Percentiles rank a stretch among this genome's conserved stretches.
phyloP scores from a whole-genome alignment of 2,888 invertebrate species.

The Mythimna impura region DNA sequence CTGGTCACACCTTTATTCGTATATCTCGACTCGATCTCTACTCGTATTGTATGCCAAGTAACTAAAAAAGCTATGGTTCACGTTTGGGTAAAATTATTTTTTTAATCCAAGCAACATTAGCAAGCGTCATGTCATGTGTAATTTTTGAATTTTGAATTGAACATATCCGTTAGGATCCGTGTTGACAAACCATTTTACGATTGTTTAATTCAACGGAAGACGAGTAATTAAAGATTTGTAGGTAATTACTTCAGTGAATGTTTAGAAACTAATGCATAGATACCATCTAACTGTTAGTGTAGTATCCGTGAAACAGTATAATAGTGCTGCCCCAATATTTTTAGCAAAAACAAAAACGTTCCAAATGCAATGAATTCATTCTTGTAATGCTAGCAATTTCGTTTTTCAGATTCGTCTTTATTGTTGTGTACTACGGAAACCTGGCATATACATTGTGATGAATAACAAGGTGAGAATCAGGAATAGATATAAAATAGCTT shows the following conservation, averaged over 20 bases:
- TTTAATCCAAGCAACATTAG: conserved; percentile 23
- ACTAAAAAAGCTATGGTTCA: conserved; percentile 10
- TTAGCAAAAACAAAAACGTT: conserved; percentile 2
- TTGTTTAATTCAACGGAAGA: conserved; percentile 34
- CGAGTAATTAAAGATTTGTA: conserved; percentile 14
- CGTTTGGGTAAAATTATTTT: not conserved
- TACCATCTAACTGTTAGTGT: not conserved
- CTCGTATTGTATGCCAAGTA: not conserved
- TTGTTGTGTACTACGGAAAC: conserved; percentile 10
- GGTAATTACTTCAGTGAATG: conserved; percentile 29
- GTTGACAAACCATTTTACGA: conserved; percentile 58
- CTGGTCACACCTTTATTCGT: too few relatives aligned
- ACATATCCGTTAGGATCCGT: conserved; percentile 67
- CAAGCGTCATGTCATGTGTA: conserved; percentile 48
- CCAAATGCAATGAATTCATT: conserved; percentile 7
- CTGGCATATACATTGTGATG: conserved; percentile 45
- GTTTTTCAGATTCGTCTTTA: conserved; percentile 31
- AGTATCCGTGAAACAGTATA: conserved; percentile 2
- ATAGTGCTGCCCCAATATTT: not conserved
- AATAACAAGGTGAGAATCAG: conserved; percentile 51
- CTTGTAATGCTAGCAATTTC: conserved; percentile 17
- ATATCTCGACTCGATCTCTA: too few relatives aligned
- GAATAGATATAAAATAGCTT: not conserved
- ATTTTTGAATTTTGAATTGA: conserved; percentile 74
- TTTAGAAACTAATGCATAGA: not conserved